Base-by-base conservation (phyloP, 2,888 invertebrate genomes). In the Ophraella communa region DNA sequence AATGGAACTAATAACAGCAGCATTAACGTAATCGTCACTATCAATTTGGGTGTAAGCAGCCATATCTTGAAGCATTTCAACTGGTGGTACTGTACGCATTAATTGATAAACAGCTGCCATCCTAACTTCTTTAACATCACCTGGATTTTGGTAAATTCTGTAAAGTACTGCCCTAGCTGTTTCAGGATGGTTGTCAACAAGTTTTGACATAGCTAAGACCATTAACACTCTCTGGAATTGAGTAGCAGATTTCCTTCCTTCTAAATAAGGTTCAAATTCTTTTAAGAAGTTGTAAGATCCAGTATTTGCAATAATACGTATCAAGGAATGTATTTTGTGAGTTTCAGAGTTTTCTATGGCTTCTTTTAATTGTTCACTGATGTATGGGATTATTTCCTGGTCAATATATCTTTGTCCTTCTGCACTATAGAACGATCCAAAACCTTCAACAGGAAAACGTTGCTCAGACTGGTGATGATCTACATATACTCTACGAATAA, bases 21-120 rank as follows among this genome's bases (percentile, higher is more conserved):
- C 84, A 68, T 88, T 88, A 0, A 92, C 90, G 45, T 89, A 86
- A 54, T 85, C 81, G 76, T 85, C 87, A 21, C 83, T 83, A 74
- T 92, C 91, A 55, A 83, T 79, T 69, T 89, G 85, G 4, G 90
- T 91, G 82, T 87, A 87, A 73, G 86, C 83, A 20, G 91, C 91
- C 87, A 92, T 89, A 24, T 87, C 84, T 81, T 89, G 88, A 75
- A 91, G 86, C 86, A 91, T 88, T 14, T 83, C 82, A 24, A 83
- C 79, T 7, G 88, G 84, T 27, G 91, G 91, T 44, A 83, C 82
- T 14, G 87, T 84, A 71, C 82, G 84, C 82, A 90, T 87, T 64
- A 91, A 80, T 58, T 85, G 83, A 62, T 84, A 84, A 0, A 89
- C 86, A 51, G 91, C 89, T 51, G 87, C 86, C 47, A 87, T 85